These are phyloP conservation scores for Metopia argyrocephala DNA, from an alignment of 2,888 invertebrate species.

Conservation along the genomic window DNA sequence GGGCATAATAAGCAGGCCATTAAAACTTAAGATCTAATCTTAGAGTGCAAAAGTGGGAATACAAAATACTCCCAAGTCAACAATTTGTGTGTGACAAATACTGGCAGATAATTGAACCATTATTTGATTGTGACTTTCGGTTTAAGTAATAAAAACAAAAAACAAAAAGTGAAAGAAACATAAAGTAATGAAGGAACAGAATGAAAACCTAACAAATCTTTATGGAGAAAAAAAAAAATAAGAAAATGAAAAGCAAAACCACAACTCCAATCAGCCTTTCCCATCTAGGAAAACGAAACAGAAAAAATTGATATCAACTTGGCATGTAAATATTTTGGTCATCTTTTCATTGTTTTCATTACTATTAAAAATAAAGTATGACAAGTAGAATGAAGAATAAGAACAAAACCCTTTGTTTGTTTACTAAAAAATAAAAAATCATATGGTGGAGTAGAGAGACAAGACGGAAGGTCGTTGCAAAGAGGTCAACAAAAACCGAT, in stretches of 20 bases:
- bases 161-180: background rate
- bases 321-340: conserved; percentile 46
- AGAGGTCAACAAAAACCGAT: conserved; percentile 31
- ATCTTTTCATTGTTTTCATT: conserved; percentile 13
- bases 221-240: background rate
- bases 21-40: background rate
- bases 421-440: conserved; percentile 26
- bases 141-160: conserved; percentile 24
- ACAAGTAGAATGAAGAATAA: background rate
- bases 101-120: conserved; percentile 41
- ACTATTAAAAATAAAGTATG: background rate
- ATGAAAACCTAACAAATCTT: background rate
- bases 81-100: conserved; percentile 38
- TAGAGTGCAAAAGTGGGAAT: background rate
- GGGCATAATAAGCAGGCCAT: conserved; percentile 4
- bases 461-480: background rate
- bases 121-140: conserved; percentile 53
- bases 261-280: conserved; percentile 17
- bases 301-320: conserved; percentile 31
- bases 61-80: conserved; percentile 4
- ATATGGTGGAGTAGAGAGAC: background rate
- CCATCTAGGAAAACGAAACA: too few species aligned
- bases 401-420: conserved; percentile 11
- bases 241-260: background rate
- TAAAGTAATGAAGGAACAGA: background rate